These are phyloP conservation scores for Caenorhabditis uteleia DNA, from an alignment of 2,888 invertebrate species.

Conservation along the genomic window DNA sequence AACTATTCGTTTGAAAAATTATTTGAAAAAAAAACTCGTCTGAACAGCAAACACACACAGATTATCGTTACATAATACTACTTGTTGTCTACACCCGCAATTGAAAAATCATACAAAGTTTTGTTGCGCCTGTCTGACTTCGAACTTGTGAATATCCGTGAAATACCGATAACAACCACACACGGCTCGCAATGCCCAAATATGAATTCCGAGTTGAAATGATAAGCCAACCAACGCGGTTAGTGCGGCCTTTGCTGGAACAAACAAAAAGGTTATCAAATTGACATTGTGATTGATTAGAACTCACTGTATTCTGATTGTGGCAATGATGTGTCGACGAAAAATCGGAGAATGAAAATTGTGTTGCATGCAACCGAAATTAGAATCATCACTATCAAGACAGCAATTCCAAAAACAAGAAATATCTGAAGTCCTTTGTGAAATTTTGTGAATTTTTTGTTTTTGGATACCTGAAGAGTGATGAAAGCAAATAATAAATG, in stretches of 20 bases:
- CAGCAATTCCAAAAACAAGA: slow-evolving; percentile 44
- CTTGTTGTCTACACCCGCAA: not conserved
- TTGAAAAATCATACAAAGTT: slow-evolving; percentile 27
- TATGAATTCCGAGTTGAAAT: slow-evolving; percentile 47
- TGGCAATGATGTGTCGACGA: slow-evolving; percentile 27
- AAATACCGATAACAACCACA: slow-evolving; percentile 56
- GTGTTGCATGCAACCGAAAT: slow-evolving; percentile 49
- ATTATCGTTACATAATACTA: too few species aligned
- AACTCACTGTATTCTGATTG: slow-evolving; percentile 32
- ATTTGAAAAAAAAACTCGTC: not conserved
- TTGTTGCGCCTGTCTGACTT: slow-evolving; percentile 36
- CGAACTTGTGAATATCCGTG: slow-evolving; percentile 44
- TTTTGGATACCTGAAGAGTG: slow-evolving; percentile 42
- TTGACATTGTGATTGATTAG: too few species aligned
- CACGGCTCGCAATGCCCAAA: slow-evolving; percentile 54
- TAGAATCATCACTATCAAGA: slow-evolving; percentile 45
- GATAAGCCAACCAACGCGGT: slow-evolving; percentile 33
- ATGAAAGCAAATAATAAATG: slow-evolving; percentile 52
- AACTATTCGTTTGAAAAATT: not conserved
- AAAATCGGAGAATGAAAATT: slow-evolving; percentile 36
- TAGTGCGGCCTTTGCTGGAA: slow-evolving; percentile 35
- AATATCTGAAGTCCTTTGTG: slow-evolving; percentile 40
- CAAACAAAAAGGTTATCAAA: not conserved
- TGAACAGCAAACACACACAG: not conserved
- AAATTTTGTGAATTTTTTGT: slow-evolving; percentile 7